Percentiles rank a stretch among this genome's conserved stretches.
These are phyloP conservation scores for Cyclophora albipunctata DNA, from an alignment of 2,888 invertebrate species.

Conservation along the genomic window DNA sequence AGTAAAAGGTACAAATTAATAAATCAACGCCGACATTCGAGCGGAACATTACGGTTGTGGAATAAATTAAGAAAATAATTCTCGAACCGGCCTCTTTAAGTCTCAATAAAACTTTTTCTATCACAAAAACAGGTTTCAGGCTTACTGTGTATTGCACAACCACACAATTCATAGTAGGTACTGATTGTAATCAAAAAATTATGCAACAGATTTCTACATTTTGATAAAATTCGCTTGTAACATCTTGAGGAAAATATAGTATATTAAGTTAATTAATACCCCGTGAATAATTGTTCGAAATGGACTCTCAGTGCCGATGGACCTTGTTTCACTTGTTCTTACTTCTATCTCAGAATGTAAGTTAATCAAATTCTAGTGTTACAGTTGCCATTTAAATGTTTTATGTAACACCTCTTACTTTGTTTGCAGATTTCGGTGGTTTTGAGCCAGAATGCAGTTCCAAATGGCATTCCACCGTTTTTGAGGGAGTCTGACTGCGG, in stretches of 20 bases:
- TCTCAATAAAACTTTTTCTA: conserved; percentile 6
- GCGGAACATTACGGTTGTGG: not conserved
- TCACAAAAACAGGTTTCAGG: conserved; percentile 9
- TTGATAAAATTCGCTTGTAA: conserved; percentile 34
- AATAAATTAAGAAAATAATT: conserved; percentile 4
- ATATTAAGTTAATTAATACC: conserved; percentile 43
- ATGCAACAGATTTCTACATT: conserved; percentile 37
- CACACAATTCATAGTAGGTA: conserved; percentile 13
- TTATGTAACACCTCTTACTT: conserved; percentile 11
- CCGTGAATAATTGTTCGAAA: conserved; percentile 36
- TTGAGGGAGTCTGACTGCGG: conserved; percentile 6
- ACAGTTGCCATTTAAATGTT: conserved; percentile 6
- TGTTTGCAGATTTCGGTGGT: conserved; percentile 21
- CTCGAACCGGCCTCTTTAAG: conserved; percentile 5
- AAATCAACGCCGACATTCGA: not conserved
- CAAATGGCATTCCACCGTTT: conserved; percentile 3
- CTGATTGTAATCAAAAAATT: conserved; percentile 25
- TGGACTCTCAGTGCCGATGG: conserved; percentile 37
- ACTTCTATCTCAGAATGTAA: conserved; percentile 35
- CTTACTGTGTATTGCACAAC: conserved; percentile 15
- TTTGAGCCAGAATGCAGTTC: conserved; percentile 13
- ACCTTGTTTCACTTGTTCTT: conserved; percentile 28
- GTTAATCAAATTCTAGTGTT: conserved; percentile 20
- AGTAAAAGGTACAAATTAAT: not conserved
- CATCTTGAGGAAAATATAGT: conserved; percentile 28